phyloP scores from a whole-genome alignment of 2,888 invertebrate genomes.

The Campoplex nolae region DNA sequence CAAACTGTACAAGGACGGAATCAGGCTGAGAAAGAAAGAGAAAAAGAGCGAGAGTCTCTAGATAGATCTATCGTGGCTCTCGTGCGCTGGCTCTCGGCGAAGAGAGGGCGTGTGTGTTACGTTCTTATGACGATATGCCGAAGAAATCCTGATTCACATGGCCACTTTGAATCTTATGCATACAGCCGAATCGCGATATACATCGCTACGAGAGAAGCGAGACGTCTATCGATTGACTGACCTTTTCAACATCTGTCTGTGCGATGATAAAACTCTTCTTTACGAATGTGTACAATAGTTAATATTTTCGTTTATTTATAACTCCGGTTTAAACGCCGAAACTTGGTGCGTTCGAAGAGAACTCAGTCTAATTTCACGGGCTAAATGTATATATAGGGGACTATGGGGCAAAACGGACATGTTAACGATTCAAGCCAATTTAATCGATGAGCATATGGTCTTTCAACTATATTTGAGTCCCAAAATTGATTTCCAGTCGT shows the following conservation, averaged over 20 bases:
- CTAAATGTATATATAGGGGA: no score
- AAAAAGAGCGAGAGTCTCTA: constrained; percentile 25
- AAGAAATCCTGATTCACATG: constrained; percentile 26
- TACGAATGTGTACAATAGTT: neutral
- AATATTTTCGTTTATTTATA: neutral
- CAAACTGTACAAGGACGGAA: constrained; percentile 44
- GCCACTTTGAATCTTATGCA: constrained; percentile 30
- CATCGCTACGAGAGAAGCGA: constrained; percentile 11
- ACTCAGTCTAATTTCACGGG: neutral
- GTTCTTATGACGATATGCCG: constrained; percentile 48
- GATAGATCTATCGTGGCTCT: constrained; percentile 46
- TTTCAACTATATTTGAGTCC: no score
- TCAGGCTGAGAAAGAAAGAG: neutral
- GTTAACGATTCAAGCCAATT: no score
- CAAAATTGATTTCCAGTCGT: no score
- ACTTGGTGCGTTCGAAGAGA: neutral
- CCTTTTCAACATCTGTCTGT: constrained; percentile 47
- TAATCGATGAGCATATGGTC: no score
- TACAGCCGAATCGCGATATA: neutral
- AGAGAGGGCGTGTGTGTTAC: constrained; percentile 43
- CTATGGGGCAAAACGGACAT: no score
- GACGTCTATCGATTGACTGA: constrained; percentile 24
- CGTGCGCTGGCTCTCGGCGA: neutral
- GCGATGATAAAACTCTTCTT: constrained; percentile 8
- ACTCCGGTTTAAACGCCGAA: no score